Percentiles rank a stretch among this genome's conserved stretches.
These are phyloP conservation scores for Macrobrachium rosenbergii DNA, from an alignment of 1,140 invertebrate species.

Conservation along the genomic window DNA sequence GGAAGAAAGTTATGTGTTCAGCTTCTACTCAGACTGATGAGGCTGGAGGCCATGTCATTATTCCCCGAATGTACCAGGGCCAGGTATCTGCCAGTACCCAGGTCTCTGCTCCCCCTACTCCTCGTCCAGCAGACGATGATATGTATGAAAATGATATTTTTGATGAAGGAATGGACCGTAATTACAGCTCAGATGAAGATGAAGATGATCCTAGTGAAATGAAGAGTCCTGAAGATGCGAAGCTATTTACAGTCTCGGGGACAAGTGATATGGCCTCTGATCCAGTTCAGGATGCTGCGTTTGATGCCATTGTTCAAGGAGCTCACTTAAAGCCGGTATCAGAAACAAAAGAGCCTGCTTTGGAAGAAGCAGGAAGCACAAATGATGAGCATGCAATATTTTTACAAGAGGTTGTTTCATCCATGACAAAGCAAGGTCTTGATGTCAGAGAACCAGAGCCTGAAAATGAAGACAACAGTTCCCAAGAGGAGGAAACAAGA, in stretches of 20 bases:
- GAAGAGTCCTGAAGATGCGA: not conserved
- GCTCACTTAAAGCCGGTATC: not conserved
- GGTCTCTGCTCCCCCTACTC: constrained; percentile 60
- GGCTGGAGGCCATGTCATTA: constrained; percentile 62
- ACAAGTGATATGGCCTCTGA: constrained; percentile 57
- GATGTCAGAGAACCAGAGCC: constrained; percentile 12
- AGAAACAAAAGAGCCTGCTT: not conserved
- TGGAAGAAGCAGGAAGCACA: not conserved
- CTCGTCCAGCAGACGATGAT: constrained; percentile 62
- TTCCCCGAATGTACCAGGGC: constrained; percentile 63
- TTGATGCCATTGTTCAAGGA: constrained; percentile 64
- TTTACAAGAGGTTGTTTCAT: constrained; percentile 48
- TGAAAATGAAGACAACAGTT: constrained; percentile 4
- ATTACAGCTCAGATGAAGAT: constrained; percentile 66
- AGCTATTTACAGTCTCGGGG: constrained; percentile 39
- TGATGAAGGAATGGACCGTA: constrained; percentile 66
- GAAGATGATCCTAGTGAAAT: constrained; percentile 13
- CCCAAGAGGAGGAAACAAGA: not conserved
- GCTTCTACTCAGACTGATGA: constrained; percentile 64
- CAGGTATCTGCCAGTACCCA: constrained; percentile 53
- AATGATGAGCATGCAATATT: constrained; percentile 44
- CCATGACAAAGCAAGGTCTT: constrained; percentile 31
- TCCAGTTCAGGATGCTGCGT: constrained; percentile 65
- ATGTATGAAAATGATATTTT: constrained; percentile 65
- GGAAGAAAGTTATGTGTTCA: constrained; percentile 62